Evolutionary conservation across 2,888 invertebrate species (phyloP), one percentile per base, ranked within the genome.

Genomic region (Anoncus sp.): DNA sequence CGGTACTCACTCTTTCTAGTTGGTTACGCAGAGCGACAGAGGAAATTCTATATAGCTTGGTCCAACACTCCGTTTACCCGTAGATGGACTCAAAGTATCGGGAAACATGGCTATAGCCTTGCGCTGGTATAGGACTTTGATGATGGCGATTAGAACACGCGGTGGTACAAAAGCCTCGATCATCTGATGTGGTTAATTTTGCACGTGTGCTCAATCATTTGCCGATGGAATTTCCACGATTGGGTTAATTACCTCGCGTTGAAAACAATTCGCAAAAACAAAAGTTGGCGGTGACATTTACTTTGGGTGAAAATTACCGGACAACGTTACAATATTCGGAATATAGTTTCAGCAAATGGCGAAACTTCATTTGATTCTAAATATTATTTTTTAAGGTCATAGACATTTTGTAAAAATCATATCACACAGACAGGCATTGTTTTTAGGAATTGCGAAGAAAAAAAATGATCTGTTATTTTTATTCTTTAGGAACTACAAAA

Each of bases 141-240:
- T 59, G 47, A 71, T 55, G 70, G 43, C 71, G 72, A 72, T 72
- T 72, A 72, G 67, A 75, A 75, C 62, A 67, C 63, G 31, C 18
- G 47, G n/a, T n/a, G 55, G 10, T 59, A 65, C 49, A 66, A 70
- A 78, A 70, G 71, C 57, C 43, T 57, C 57, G 67, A 71, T 59
- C 71, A 62, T 75, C 62, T 71, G 75, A 75, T 75, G 75, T 71
- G 78, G 75, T 71, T 66, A 27, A 62, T 63, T 66, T 65, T 71
- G 47, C 24, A 43, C 40, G 35, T 51, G 73, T 65, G 55, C 31
- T 63, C 16, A 47, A 65, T 65, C 47, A 65, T 65, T 72, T 14
- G 45, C 18, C 31, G n/a, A 35, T 12, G 24, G 45, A 40, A 35
- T 65, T 65, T 18, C 51, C 20, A n/a, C 51, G 43, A 62, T 31